phyloP scores from a whole-genome alignment of 2,888 invertebrate species.

The Chrysodeixis includens region DNA sequence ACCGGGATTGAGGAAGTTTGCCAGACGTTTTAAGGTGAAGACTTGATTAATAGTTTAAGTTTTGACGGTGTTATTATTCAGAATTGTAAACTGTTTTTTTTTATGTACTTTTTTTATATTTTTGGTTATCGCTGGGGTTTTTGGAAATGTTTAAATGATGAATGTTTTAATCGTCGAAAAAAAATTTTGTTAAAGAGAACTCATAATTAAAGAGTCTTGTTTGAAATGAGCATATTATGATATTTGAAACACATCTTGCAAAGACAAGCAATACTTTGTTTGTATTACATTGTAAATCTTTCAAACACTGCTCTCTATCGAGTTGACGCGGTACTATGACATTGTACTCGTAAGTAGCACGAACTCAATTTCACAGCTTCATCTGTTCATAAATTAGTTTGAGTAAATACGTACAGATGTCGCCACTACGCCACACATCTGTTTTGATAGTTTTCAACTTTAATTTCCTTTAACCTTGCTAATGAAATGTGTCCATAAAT shows the following conservation, averaged over 20 bases:
- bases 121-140: too few relatives aligned
- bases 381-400: neutral
- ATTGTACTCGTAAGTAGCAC: neutral
- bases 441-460: neutral
- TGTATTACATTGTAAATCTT: too few relatives aligned
- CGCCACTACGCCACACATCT: neutral
- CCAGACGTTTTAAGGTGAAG: constrained; percentile 43
- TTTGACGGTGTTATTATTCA: neutral
- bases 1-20: constrained; percentile 40
- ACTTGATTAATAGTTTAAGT: constrained; percentile 9
- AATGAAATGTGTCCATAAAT: neutral
- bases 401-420: constrained; percentile 6
- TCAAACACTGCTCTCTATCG: constrained; percentile 1
- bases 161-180: too few relatives aligned
- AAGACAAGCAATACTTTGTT: too few relatives aligned
- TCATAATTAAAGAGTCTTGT: too few relatives aligned
- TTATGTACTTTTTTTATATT: too few relatives aligned
- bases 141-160: too few relatives aligned
- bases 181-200: too few relatives aligned
- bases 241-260: too few relatives aligned
- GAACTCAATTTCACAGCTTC: neutral
- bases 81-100: neutral
- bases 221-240: too few relatives aligned
- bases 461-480: neutral
- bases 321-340: neutral